Evolutionary conservation across 2,113 vertebrate genomes (phyloP), one percentile per base, ranked within the genome.

Genomic region (Gymnogyps californianus): DNA sequence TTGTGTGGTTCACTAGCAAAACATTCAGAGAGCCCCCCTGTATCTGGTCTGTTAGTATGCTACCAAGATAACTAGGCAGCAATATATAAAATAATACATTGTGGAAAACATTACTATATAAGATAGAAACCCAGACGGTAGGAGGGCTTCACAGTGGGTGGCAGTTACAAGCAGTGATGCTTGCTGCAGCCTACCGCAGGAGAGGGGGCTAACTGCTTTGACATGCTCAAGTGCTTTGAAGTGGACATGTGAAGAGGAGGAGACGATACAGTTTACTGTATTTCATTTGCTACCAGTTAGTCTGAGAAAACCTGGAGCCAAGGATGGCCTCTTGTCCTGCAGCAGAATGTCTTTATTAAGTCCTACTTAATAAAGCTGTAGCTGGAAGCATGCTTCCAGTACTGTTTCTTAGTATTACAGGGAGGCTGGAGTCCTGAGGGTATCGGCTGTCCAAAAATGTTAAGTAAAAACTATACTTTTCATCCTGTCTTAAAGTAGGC

Each of bases 211-310:
- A 7, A 31, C 54, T 44, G 77, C 61, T 76, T 66, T 54, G 59
- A 26, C 46, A 40, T 10, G 52, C 36, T 89, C 86, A 17, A 5
- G 29, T 67, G 65, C 58, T 46, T 11, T 16, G 54, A 59, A 55
- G 8, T 13, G 40, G 66, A 40, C 20, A 2, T 9, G 16, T 28
- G 36, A 54, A 67, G 29, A 36, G 25, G 16, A 80, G 40, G 36
- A 21, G 61, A 32, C 0, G 1, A 42, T 38, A 31, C 18, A 21
- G 0, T 29, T 66, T 16, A 29, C 40, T 31, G 2, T 34, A 3
- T 71, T 83, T 51, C 52, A 14, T 38, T 70, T 62, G 40, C 40
- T 44, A 26, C 28, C 13, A n/a, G 28, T 61, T 54, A 38, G 40
- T 36, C 52, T 57, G 6, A 87, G 52, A 55, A 86, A 58, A 51